Evolutionary conservation across 1,140 invertebrate species (phyloP).

Genomic region (Pissodes strobi): DNA sequence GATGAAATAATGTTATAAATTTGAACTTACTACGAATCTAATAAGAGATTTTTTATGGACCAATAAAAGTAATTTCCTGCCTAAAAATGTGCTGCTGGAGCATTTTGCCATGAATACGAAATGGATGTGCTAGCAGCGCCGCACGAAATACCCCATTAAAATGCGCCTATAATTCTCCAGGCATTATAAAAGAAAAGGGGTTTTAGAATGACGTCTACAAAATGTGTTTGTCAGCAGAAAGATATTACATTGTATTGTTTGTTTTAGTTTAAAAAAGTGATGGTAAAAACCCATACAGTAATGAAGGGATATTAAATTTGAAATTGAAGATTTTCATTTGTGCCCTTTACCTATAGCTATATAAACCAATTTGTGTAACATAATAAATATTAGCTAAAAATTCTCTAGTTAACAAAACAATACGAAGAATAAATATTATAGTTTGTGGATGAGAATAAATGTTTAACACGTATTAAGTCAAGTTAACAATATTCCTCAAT

Average conservation of each 20-base stretch:
- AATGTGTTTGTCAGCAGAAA: neutral
- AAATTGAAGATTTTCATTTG: too few species aligned
- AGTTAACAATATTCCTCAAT: too few species aligned
- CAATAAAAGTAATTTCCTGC: conserved; percentile 5
- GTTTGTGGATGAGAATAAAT: too few species aligned
- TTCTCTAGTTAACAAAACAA: too few species aligned
- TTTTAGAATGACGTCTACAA: neutral
- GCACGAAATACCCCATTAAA: conserved; percentile 23
- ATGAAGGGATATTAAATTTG: too few species aligned
- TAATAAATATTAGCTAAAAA: too few species aligned
- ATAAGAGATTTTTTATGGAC: conserved; percentile 6
- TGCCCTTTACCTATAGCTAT: too few species aligned
- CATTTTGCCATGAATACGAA: conserved; percentile 18
- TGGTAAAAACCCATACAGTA: too few species aligned
- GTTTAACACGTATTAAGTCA: too few species aligned
- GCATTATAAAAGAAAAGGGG: conserved; percentile 8
- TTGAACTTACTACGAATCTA: neutral
- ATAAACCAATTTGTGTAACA: too few species aligned
- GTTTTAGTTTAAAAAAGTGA: too few species aligned
- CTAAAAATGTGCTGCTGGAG: conserved; percentile 16
- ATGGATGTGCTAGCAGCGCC: conserved; percentile 18
- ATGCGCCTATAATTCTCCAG: conserved; percentile 18
- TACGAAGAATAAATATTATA: too few species aligned
- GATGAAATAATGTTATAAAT: neutral
- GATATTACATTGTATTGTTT: neutral